Base-by-base conservation (phyloP, 2,797 vertebrate species). In the Bucorvus abyssinicus region DNA sequence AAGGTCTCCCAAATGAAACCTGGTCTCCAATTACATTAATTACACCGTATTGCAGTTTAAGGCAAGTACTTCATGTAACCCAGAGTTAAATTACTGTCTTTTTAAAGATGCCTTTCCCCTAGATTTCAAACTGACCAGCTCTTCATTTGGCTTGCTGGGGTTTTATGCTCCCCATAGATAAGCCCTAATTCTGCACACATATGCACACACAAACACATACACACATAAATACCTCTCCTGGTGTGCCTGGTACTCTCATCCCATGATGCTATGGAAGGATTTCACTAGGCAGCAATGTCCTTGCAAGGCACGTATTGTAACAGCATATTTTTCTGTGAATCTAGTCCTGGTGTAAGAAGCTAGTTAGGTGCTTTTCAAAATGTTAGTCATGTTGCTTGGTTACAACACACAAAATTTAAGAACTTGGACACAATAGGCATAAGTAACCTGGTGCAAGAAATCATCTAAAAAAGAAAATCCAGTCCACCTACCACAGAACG, bases 401-500 rank as follows among this genome's bases (percentile, higher is more conserved):
- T 93, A 93, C 92, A 45, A 45, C 59, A 87, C 49, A 56, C 4
- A 77, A 75, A 83, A 68, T 85, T 89, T 92, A 74, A 90, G 56
- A 79, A 59, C 45, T 61, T 68, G 50, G 49, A 83, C 71, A 83
- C 56, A 89, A 77, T 13, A 95, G 36, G 68, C 42, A 16, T 57
- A 44, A 90, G 75, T 73, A 89, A 77, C 30, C 38, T 44, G 34
- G 23, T 36, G 12, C 24, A 74, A 78, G 32, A 55, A 50, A 57
- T 52, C 0, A 49, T 52, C 38, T 45, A 36, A 90, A 64, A 71
- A 56, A 45, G 15, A 74, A 74, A 80, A 36, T 32, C 10, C 42
- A 45, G 30, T 36, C 42, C 36, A 64, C 17, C 30, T 71, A 14
- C 22, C 36, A 71, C 8, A 17, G 30, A 80, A 60, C 5, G 30